These are phyloP conservation scores for Cataglyphis rosenhaueri DNA, from an alignment of 2,888 invertebrate genomes.

Conservation along the genomic window DNA sequence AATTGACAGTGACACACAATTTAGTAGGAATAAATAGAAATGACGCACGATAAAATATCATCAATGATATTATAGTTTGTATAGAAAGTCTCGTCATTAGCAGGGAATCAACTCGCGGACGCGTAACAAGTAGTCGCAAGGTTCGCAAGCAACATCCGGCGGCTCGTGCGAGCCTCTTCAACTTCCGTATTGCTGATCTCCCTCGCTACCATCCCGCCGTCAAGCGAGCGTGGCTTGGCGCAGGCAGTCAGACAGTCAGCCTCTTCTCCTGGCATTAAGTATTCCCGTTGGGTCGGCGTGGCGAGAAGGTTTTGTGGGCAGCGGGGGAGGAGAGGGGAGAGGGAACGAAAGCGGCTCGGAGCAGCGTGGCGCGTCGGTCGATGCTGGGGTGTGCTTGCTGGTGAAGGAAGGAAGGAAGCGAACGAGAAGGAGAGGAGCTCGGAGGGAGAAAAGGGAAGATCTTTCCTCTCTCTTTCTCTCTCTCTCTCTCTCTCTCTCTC, in stretches of 20 bases:
- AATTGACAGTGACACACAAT: background rate
- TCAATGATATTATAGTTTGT: background rate
- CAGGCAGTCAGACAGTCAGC: constrained; percentile 79
- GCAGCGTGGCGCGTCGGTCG: constrained; percentile 80
- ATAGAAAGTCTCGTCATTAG: constrained; percentile 58
- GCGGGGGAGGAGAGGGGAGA: constrained; percentile 57
- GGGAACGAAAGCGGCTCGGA: constrained; percentile 65
- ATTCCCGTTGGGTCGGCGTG: constrained; percentile 83
- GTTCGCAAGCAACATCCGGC: constrained; percentile 44
- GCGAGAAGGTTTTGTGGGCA: constrained; percentile 59
- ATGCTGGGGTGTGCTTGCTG: constrained; percentile 76
- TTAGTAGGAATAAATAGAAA: background rate
- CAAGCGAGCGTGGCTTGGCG: constrained; percentile 81
- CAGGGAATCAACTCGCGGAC: constrained; percentile 65
- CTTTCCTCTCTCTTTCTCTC: background rate
- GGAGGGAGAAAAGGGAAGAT: background rate
- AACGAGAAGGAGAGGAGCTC: constrained; percentile 63
- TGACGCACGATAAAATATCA: background rate
- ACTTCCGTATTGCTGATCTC: constrained; percentile 56
- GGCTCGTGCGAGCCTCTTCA: constrained; percentile 57
- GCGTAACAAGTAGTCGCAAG: constrained; percentile 77
- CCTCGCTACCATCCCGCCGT: constrained; percentile 78
- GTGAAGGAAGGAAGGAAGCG: constrained; percentile 70
- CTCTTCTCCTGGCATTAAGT: constrained; percentile 81
- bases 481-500: background rate